Evolutionary conservation across 2,113 vertebrate genomes (phyloP).

Genomic region (Cacatua alba): DNA sequence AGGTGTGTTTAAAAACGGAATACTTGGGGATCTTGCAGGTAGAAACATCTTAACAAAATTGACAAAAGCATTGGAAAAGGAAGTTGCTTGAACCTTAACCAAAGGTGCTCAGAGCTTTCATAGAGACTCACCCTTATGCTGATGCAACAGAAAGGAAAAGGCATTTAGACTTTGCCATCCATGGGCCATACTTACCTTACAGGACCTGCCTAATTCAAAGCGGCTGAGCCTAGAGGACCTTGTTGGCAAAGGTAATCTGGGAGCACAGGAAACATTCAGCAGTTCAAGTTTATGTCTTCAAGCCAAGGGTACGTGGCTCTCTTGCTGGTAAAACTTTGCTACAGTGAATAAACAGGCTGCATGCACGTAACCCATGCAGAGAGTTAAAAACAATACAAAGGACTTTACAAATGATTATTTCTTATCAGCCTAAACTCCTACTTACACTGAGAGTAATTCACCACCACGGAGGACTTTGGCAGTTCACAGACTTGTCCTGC

Average conservation of each 20-base stretch:
- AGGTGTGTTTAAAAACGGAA: background rate
- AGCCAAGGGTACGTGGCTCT: background rate
- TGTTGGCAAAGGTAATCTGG: background rate
- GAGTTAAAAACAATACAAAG: background rate
- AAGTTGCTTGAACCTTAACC: background rate
- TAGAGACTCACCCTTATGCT: background rate
- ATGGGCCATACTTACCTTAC: background rate
- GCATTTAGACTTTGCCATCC: background rate
- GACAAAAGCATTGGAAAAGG: background rate
- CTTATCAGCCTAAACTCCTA: background rate
- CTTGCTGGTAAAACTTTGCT: background rate
- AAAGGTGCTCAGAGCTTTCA: background rate
- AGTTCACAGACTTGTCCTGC: background rate
- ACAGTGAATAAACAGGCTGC: background rate
- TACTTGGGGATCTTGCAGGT: background rate
- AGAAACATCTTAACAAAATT: background rate
- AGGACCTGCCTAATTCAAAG: background rate
- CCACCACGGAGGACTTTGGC: accelerated
- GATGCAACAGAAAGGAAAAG: background rate
- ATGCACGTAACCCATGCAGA: background rate
- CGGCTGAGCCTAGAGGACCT: background rate
- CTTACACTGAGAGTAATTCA: background rate
- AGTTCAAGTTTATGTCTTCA: background rate
- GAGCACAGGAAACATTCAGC: background rate
- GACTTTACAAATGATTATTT: background rate